A percentile compares a stretch with the other conserved stretches of the same genome.
Conservation (phyloP, 2,797 vertebrate genomes). For the Botia kubotai region DNA sequence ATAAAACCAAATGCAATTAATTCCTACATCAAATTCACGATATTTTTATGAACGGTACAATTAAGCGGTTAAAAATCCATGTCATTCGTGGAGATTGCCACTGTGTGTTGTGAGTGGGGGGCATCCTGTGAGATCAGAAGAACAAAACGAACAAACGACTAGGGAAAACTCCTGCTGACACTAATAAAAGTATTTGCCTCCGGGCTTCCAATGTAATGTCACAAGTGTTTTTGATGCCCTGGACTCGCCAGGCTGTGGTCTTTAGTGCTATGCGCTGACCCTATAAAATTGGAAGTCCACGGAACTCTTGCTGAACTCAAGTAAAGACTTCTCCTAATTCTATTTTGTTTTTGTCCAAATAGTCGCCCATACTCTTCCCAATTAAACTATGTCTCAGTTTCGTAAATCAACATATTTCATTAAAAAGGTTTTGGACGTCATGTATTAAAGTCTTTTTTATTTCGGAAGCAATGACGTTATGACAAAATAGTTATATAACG, state of each 20-base stretch:
- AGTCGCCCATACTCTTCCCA: too few species aligned
- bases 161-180: conserved; percentile 64
- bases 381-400: too few species aligned
- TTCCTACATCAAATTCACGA: neutral
- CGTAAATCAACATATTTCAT: neutral
- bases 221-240: conserved; percentile 63
- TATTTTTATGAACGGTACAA: conserved; percentile 24
- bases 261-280: conserved; percentile 50
- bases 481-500: too few species aligned
- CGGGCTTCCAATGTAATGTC: conserved; percentile 59
- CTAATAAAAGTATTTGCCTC: conserved; percentile 64
- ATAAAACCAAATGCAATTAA: neutral
- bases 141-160: conserved; percentile 64
- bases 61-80: conserved; percentile 44
- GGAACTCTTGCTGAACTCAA: conserved; percentile 58
- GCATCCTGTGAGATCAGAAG: conserved; percentile 50
- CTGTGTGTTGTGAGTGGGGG: conserved; percentile 40
- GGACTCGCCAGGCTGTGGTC: conserved; percentile 38
- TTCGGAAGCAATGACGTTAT: too few species aligned
- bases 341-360: conserved; percentile 18
- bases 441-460: too few species aligned
- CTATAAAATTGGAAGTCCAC: conserved; percentile 55
- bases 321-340: conserved; percentile 17
- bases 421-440: neutral
- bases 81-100: conserved; percentile 34